These are phyloP conservation scores for Gisinianus flammeolus DNA, from an alignment of 2,888 invertebrate genomes.

Conservation along the genomic window DNA sequence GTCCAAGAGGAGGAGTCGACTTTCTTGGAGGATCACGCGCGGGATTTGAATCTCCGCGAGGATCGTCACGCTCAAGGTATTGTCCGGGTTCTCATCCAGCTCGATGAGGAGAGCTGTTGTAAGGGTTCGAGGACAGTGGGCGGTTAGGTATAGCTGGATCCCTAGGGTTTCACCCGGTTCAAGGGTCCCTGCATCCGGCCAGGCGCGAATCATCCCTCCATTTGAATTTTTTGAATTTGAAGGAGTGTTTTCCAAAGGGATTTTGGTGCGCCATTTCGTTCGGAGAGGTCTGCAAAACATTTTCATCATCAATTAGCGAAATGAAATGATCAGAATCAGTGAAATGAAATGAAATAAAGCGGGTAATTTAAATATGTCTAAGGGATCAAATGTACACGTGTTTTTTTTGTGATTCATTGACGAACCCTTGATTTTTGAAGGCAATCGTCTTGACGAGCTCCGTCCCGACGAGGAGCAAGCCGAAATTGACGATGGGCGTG, in stretches of 20 bases:
- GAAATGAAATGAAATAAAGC: too few species aligned
- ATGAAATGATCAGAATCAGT: too few species aligned
- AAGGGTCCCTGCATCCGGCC: slow-evolving; percentile 50
- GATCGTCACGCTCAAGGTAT: slow-evolving; percentile 41
- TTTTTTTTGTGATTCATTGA: background rate
- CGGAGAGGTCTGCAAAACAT: slow-evolving; percentile 28
- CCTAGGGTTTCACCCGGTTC: slow-evolving; percentile 44
- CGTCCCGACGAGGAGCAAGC: slow-evolving; percentile 28
- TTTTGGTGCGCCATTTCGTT: slow-evolving; percentile 38
- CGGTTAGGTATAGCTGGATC: slow-evolving; percentile 43
- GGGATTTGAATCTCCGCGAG: slow-evolving; percentile 47
- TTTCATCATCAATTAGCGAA: too few species aligned
- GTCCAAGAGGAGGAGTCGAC: slow-evolving; percentile 32
- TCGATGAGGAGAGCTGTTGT: slow-evolving; percentile 36
- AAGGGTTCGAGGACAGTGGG: slow-evolving; percentile 10
- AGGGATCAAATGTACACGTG: background rate
- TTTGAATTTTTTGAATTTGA: slow-evolving; percentile 25
- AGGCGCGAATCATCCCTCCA: slow-evolving; percentile 36
- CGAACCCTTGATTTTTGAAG: slow-evolving; percentile 39
- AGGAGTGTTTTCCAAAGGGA: slow-evolving; percentile 23
- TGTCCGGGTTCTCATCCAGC: slow-evolving; percentile 41
- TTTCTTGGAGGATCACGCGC: slow-evolving; percentile 39
- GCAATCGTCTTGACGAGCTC: slow-evolving; percentile 42
- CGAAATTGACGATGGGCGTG: slow-evolving; percentile 43
- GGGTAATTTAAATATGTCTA: too few species aligned